Evolutionary conservation across 2,113 vertebrate species (phyloP).

Genomic region (Cyprinodon tularosa): DNA sequence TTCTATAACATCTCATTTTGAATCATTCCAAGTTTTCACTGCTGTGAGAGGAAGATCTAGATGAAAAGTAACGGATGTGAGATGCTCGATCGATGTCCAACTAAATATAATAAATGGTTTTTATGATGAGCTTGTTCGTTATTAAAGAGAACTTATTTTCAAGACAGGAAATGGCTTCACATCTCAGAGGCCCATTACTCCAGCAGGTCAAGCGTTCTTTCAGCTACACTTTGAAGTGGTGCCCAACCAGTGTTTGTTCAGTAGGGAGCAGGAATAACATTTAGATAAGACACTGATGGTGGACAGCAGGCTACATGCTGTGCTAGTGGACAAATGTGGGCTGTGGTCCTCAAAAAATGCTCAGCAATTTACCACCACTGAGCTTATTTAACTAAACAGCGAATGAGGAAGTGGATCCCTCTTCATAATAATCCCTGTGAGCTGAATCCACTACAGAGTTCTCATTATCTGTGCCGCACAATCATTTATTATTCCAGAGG

Average conservation of each 20-base stretch:
- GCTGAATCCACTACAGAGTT: conserved; percentile 16
- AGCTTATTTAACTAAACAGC: conserved; percentile 17
- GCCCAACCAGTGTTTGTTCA: conserved; percentile 55
- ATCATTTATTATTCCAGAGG: conserved; percentile 56
- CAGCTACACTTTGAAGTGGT: conserved; percentile 50
- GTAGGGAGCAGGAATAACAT: conserved; percentile 58
- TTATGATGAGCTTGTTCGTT: conserved; percentile 35
- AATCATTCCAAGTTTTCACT: not conserved
- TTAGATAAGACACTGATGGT: conserved; percentile 59
- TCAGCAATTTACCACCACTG: not conserved
- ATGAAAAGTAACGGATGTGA: not conserved
- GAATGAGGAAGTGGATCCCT: conserved; percentile 28
- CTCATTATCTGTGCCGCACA: conserved; percentile 40
- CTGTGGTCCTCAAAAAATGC: conserved; percentile 8
- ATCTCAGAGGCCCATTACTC: conserved; percentile 38
- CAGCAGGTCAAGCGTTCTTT: conserved; percentile 38
- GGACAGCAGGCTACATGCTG: conserved; percentile 24
- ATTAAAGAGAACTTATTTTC: conserved; percentile 28
- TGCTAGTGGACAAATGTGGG: conserved; percentile 7
- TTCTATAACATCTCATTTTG: too few relatives aligned
- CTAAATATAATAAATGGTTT: conserved; percentile 14
- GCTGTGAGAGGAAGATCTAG: not conserved
- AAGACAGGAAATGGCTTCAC: conserved; percentile 4
- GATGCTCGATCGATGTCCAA: conserved; percentile 8
- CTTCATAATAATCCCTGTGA: conserved; percentile 25